Base-by-base conservation (phyloP, 2,113 vertebrate genomes). In the Hemichromis elongatus region DNA sequence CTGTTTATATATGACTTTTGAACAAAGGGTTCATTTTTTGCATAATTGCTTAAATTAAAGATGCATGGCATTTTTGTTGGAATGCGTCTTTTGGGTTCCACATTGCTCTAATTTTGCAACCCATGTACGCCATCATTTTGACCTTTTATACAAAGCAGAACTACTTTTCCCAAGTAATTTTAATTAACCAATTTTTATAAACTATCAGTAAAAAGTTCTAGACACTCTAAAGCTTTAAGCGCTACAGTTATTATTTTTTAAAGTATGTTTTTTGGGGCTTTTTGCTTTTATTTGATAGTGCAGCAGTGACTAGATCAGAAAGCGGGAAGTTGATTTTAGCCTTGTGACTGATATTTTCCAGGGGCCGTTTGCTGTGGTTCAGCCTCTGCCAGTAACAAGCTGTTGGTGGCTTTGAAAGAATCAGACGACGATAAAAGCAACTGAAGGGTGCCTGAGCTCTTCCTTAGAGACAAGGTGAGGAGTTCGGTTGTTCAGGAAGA, bases 401-500 rank as follows among this genome's bases (percentile, higher is more conserved):
- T 40, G 61, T 66, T 66, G 61, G 33, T 66, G 40, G 61, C 40
- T 66, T 40, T 1, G 0, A 66, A 40, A 2, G 21, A 70, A 1
- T 70, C 24, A 12, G 12, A 14, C 26, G 5, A 26, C 35, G 6
- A 70, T 70, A 16, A 14, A 0, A 70, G 66, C 21, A 26, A 45
- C 66, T 45, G 66, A 24, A 70, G 0, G 66, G 0, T 42, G 21
- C 7, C 40, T 47, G 21, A 24, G 24, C 0, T 28, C 0, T 24
- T 9, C 21, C 21, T 70, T 26, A 47, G 21, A 73, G 66, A 73
- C 1, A 70, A 45, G 14, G 66, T 45, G 14, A 70, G 0, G 21
- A 26, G 37, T 24, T 70, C 24, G 21, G n/a, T 11, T 45, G 40
- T 70, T 70, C 40, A 45, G 13, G 26, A 70, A 10, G 66, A 45